phyloP scores from a whole-genome alignment of 2,797 vertebrate species.

The Melanotaenia trifasciata region DNA sequence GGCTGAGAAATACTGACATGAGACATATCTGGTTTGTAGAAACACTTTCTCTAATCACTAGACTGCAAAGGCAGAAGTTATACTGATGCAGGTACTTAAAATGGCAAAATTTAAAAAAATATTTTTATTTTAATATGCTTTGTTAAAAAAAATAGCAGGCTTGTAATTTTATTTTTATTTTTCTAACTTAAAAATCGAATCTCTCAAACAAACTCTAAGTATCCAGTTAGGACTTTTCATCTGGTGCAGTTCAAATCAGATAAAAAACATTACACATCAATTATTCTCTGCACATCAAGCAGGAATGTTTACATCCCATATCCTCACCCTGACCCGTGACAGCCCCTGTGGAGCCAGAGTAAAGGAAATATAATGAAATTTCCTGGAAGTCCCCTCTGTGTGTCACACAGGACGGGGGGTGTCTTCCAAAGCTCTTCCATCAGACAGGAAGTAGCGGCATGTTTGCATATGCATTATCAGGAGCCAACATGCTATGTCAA shows the following conservation, averaged over 20 bases:
- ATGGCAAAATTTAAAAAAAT: too few species aligned
- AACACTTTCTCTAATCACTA: background rate
- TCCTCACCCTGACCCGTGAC: conserved; percentile 42
- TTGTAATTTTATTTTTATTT: too few species aligned
- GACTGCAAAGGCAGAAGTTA: background rate
- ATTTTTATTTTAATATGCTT: background rate
- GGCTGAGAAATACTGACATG: background rate
- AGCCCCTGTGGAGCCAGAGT: conserved; percentile 50
- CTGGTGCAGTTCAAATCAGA: background rate
- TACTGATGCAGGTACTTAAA: background rate
- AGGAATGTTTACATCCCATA: conserved; percentile 30
- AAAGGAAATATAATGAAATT: conserved; percentile 61
- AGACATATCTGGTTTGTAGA: background rate
- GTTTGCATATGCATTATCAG: conserved; percentile 52
- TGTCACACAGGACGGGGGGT: conserved; percentile 32
- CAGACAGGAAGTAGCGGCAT: conserved; percentile 49
- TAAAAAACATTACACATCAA: background rate
- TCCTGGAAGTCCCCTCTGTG: conserved; percentile 64
- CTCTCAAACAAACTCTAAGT: background rate
- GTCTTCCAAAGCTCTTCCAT: conserved; percentile 34
- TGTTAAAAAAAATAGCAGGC: background rate
- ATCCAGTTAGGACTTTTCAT: background rate
- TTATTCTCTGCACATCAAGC: conserved; percentile 15
- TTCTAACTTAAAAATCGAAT: too few species aligned
- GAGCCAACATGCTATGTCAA: conserved; percentile 25